Conservation (phyloP, 1,140 invertebrate species). For the Panagrolaimus sp. region DNA sequence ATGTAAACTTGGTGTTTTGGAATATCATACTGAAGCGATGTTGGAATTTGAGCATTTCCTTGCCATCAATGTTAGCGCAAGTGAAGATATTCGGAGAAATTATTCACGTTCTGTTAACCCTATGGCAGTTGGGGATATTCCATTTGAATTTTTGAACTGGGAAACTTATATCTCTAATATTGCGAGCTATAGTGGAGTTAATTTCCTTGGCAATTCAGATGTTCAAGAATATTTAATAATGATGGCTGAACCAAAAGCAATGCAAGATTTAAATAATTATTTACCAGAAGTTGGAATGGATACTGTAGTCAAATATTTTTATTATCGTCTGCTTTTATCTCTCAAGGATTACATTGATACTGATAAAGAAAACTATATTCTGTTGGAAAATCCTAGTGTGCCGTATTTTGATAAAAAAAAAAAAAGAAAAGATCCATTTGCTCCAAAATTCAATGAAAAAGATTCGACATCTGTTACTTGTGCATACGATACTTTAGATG, state of each 20-base stretch:
- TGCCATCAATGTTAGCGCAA: neutral
- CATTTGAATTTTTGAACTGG: neutral
- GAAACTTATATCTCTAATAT: neutral
- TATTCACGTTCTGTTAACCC: neutral
- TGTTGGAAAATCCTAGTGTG: too few species aligned
- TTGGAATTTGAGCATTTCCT: neutral
- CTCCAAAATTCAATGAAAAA: too few species aligned
- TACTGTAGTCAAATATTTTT: neutral
- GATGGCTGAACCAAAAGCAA: neutral
- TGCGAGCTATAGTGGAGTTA: neutral
- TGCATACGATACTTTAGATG: too few species aligned
- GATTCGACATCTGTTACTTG: too few species aligned
- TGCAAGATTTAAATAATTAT: neutral
- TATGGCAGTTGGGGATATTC: neutral
- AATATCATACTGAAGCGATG: neutral
- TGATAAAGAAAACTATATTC: too few species aligned
- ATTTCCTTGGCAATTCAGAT: neutral
- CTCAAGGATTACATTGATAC: neutral
- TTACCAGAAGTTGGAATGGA: neutral
- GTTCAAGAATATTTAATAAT: neutral
- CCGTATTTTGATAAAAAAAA: too few species aligned
- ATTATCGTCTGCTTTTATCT: neutral
- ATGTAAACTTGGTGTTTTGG: neutral
- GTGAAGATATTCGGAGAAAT: neutral
- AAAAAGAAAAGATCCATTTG: too few species aligned